Evolutionary conservation across 1,140 invertebrate species (phyloP), one percentile per base, ranked within the genome.

Genomic region (Drosophila pseudoananassae): DNA sequence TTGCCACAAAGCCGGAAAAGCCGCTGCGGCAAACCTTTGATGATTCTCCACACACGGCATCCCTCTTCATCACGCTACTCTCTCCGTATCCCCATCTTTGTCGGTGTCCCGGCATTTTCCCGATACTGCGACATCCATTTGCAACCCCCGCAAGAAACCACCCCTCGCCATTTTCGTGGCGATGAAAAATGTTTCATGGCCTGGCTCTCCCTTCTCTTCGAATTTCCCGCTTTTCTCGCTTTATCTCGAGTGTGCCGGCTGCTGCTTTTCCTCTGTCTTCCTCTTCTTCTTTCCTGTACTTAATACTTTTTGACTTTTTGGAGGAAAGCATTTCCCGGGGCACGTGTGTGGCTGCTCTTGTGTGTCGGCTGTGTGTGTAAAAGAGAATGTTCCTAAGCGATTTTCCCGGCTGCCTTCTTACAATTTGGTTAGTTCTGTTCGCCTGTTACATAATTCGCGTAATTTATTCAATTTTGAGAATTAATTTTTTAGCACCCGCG

Each of bases 391-490:
- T 70, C 63, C 85, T 85, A 85, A 85, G 84, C 78, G 78, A 50
- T 82, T 85, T 84, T 85, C 78, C 59, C 74, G 65, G 79, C 70
- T 71, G 76, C 65, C 50, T 47, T 20, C 61, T 20, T 9, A 10
- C 1, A 10, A 20, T 4, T 17, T 17, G 1, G 15, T 46, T 9
- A 8, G 71, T 84, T 50, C 80, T 90, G 89, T 75, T 88, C 78
- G 89, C 89, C 89, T 89, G 84, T 64, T 90, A 85, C 72, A 65
- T 88, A 77, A 91, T 90, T 91, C 89, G 88, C 89, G 89, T 90
- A 90, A 90, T 90, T 90, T 90, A 90, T 90, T 90, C 89, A 90
- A 90, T 90, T 90, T 89, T 90, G 72, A 70, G 85, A 89, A 90
- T 91, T 88, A 85, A 87, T 77, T 90, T 90, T 90, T 90, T 90